Evolutionary conservation across 2,113 vertebrate species (phyloP), one percentile per base, ranked within the genome.

Genomic region (Amazona guildingii): DNA sequence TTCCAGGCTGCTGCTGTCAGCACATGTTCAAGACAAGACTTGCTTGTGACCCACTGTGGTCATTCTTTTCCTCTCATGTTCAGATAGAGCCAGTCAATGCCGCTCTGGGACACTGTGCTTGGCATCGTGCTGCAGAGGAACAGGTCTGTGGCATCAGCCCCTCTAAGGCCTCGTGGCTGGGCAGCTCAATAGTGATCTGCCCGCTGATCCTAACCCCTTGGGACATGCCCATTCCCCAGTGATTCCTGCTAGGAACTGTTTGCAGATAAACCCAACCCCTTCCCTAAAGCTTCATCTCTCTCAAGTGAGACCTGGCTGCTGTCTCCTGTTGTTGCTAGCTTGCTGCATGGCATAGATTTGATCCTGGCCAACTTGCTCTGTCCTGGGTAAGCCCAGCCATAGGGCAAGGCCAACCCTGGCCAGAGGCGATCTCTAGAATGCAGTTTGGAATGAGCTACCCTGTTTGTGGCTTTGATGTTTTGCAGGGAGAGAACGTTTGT

Each of bases 361-460:
- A n/a, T 44, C 24, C 1, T 2, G 43, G 33, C 37, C 51, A 9
- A 3, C 11, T 25, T 12, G 28, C 6, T 0, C 46, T 15, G 31
- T 59, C 66, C 21, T n/a, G 27, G 49, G 11, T 49, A 9, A 35
- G 57, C 49, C 43, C 64, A 23, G 31, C 55, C 28, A 3, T 4
- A 17, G n/a, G 3, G 0, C 52, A 25, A 21, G 54, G 62, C 62
- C 52, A 41, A 15, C n/a, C 21, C 19, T 10, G 6, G 23, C 44
- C 51, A 39, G 66, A 27, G 33, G 51, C 44, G 17, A 2, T 25
- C 29, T n/a, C 35, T 29, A 3, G 19, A n/a, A 17, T 10, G 37
- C 37, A 9, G 17, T 41, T 27, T 52, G 66, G 73, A 11, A 28
- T 41, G 44, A 52, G 20, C 44, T 72, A 1, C 44, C 29, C 35